Evolutionary conservation across 2,113 vertebrate genomes (phyloP).

Genomic region (Mesitornis unicolor): DNA sequence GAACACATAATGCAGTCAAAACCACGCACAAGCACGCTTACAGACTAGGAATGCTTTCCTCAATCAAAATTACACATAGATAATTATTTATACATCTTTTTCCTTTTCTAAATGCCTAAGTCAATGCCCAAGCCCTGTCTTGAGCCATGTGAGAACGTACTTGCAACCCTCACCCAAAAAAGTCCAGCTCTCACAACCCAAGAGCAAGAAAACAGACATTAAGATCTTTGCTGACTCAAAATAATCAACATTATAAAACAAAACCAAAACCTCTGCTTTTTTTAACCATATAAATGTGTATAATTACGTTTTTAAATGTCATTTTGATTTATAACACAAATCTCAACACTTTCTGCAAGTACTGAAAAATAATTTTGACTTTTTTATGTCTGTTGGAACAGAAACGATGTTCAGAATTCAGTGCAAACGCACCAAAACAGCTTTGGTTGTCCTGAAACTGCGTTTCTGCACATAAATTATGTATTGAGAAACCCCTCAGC

Average conservation of each 20-base stretch:
- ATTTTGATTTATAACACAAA: not conserved
- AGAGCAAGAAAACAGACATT: not conserved
- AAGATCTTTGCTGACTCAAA: not conserved
- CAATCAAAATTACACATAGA: not conserved
- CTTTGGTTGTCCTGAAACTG: not conserved
- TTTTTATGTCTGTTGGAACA: not conserved
- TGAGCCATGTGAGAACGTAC: not conserved
- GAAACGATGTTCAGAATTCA: not conserved
- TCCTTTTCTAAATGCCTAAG: not conserved
- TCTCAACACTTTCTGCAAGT: not conserved
- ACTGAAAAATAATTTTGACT: not conserved
- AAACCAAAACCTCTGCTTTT: not conserved
- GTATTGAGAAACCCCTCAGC: not conserved
- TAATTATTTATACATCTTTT: not conserved
- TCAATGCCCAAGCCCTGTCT: not conserved
- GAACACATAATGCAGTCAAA: not conserved
- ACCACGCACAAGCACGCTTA: not conserved
- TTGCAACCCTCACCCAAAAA: not conserved
- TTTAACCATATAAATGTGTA: not conserved
- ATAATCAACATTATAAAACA: not conserved
- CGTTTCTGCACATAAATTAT: not conserved
- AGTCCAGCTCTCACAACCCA: not conserved
- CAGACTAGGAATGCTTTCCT: not conserved
- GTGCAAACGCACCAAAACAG: not conserved
- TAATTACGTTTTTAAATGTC: not conserved